Evolutionary conservation across 2,113 vertebrate genomes (phyloP), one percentile per base, ranked within the genome.

Genomic region (Tupaia chinensis): DNA sequence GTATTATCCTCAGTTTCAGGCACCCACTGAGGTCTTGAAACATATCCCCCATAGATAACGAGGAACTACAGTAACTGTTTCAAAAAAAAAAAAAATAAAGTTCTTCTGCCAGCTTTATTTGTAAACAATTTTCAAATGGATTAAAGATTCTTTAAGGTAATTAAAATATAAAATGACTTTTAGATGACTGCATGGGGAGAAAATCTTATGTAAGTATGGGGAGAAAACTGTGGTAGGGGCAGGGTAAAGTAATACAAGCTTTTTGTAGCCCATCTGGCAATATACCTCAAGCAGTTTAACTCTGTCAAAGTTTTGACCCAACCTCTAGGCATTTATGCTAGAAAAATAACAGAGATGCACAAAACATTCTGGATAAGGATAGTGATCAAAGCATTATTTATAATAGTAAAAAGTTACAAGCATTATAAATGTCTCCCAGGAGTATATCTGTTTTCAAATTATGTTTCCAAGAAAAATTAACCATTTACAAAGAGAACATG

Each of bases 301-400:
- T 32, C 10, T 34, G 68, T 85, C 77, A 68, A 56, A 87, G 17
- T 1, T 23, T 54, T 72, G 63, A 77, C 80, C 63, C 11, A n/a
- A 69, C n/a, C 76, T 77, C 25, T 53, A 34, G 25, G n/a, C 44
- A 22, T 87, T 87, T 61, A 72, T 70, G 58, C 22, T 72, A 81
- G 84, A 89, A 89, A 96, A 89, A 60, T 70, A 94, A 77, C 68
- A 94, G 92, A 92, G 29, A 66, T 80, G 56, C 74, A 85, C 92
- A 85, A 56, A 58, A 87, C 29, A 15, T 14, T 68, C 68, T 60
- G 74, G 25, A 14, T 74, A 34, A 20, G n/a, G 69, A 54, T 27
- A 4, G 4, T 27, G 69, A 81, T 76, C 79, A 89, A 91, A 95
- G 69, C 80, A 27, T 25, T 44, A 20, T 58, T 91, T 84, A 25